phyloP scores from a whole-genome alignment of 2,797 vertebrate genomes.

The Coracias cyanogaster region DNA sequence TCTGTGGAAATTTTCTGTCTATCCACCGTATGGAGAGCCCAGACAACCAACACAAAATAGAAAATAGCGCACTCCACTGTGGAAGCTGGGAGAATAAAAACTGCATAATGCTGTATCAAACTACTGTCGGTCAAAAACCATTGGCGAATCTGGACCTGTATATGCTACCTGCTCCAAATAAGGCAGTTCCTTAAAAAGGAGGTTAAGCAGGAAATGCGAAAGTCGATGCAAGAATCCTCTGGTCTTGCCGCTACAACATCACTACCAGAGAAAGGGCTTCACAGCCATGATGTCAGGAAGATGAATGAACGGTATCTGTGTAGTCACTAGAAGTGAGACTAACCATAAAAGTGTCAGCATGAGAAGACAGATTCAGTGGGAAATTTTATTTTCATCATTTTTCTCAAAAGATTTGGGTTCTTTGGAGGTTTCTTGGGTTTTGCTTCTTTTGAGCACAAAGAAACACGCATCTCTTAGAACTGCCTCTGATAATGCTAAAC shows the following conservation, averaged over 20 bases:
- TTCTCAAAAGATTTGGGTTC: background rate
- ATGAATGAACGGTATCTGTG: background rate
- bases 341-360: background rate
- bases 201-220: background rate
- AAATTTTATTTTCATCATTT: background rate
- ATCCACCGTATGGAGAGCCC: background rate
- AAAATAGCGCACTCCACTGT: background rate
- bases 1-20: background rate
- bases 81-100: background rate
- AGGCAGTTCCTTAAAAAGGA: background rate
- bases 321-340: background rate
- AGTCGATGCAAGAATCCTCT: background rate
- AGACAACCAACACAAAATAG: background rate
- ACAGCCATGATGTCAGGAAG: background rate
- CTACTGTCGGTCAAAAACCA: background rate
- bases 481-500: background rate
- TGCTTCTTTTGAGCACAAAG: background rate
- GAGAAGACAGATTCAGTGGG: background rate
- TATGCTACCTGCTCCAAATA: background rate
- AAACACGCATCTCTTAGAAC: background rate
- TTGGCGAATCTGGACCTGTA: background rate
- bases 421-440: background rate
- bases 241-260: background rate
- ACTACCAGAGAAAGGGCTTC: background rate
- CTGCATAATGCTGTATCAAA: fast-evolving